These are phyloP conservation scores for Leptinotarsa juncta DNA, from an alignment of 2,888 invertebrate genomes.

Conservation along the genomic window DNA sequence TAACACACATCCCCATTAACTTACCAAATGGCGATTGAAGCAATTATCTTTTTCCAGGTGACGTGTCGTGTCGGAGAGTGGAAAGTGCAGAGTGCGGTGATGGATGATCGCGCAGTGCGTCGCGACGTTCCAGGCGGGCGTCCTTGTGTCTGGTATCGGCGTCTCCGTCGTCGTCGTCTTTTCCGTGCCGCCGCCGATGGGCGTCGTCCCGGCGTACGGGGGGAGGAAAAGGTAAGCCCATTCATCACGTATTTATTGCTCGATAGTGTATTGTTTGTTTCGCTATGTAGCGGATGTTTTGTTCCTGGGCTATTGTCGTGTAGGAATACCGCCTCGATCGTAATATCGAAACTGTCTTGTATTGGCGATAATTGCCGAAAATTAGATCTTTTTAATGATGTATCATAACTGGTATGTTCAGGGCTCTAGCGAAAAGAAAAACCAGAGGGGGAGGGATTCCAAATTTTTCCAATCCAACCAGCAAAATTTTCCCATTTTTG, in stretches of 20 bases:
- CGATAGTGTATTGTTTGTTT: conserved; percentile 31
- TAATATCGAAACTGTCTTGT: background rate
- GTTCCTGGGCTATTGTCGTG: conserved; percentile 2
- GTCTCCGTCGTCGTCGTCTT: conserved; percentile 53
- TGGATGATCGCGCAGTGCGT: conserved; percentile 56
- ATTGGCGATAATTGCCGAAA: background rate
- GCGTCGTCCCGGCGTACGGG: conserved; percentile 48
- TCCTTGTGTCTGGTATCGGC: conserved; percentile 59
- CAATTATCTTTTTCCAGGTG: conserved; percentile 56
- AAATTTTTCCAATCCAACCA: no score
- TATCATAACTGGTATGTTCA: no score
- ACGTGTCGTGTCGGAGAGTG: conserved; percentile 38
- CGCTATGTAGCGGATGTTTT: background rate
- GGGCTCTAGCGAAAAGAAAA: no score
- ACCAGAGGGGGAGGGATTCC: no score
- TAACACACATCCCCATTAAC: conserved; percentile 33
- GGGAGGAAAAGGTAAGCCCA: conserved; percentile 55
- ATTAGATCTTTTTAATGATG: background rate
- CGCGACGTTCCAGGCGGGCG: conserved; percentile 54
- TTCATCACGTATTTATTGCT: conserved; percentile 55
- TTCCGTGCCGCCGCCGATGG: conserved; percentile 38
- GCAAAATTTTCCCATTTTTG: no score
- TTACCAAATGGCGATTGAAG: conserved; percentile 44
- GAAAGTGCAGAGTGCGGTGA: conserved; percentile 50
- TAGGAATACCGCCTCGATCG: background rate